Conservation (phyloP, 1,140 invertebrate genomes). For the Nasonia giraulti region DNA sequence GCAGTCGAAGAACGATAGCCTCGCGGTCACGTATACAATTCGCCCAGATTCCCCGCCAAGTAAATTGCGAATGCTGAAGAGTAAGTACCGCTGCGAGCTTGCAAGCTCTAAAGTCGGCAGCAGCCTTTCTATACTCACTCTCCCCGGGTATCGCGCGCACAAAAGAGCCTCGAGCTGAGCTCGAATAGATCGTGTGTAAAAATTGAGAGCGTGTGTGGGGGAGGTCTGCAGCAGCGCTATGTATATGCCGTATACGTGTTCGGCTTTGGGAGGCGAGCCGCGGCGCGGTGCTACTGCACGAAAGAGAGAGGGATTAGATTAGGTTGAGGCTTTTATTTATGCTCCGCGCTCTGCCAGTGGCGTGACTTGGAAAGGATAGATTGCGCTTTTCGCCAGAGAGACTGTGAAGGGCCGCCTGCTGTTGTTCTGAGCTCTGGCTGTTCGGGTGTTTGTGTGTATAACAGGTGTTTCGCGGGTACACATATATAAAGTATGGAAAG, state of each 20-base stretch:
- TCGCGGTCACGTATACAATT: constrained; percentile 44
- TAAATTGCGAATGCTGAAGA: constrained; percentile 52
- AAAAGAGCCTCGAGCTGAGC: not conserved
- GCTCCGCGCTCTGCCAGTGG: not conserved
- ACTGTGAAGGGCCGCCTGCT: not conserved
- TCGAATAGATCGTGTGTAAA: constrained; percentile 28
- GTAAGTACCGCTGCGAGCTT: constrained; percentile 37
- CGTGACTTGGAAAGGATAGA: not conserved
- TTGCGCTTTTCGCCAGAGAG: not conserved
- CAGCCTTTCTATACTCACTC: not conserved
- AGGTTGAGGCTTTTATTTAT: constrained; percentile 1
- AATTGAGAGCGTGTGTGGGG: not conserved
- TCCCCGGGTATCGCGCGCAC: not conserved
- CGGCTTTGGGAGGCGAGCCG: not conserved
- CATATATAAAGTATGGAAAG: not conserved
- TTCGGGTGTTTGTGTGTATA: not conserved
- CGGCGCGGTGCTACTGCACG: not conserved
- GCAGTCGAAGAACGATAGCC: constrained; percentile 13
- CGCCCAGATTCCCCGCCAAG: constrained; percentile 25
- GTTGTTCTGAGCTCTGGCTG: not conserved
- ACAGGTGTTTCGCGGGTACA: not conserved
- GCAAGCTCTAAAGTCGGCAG: constrained; percentile 32
- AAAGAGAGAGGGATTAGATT: not conserved
- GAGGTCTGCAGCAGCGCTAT: no score
- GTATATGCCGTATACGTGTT: not conserved